Evolutionary conservation across 2,113 vertebrate species (phyloP).

Genomic region (Indicator maculatus): DNA sequence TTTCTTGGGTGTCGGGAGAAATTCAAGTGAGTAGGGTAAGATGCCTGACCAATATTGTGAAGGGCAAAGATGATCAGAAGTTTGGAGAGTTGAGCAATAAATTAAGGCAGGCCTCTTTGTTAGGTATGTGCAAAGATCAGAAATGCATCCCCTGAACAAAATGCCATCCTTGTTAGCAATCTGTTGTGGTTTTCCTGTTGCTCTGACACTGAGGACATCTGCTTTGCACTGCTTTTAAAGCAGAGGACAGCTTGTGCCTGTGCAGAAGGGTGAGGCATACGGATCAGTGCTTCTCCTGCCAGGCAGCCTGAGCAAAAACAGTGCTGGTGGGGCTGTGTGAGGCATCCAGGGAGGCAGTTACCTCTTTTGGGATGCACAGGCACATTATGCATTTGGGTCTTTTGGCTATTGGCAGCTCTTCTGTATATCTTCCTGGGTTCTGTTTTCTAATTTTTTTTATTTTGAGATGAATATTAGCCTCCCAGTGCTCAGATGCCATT

Average conservation of each 20-base stretch:
- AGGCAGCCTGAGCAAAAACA: not conserved
- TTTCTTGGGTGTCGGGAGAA: not conserved
- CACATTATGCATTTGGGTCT: not conserved
- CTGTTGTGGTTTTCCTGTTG: not conserved
- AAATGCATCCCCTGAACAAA: not conserved
- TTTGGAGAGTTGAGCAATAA: not conserved
- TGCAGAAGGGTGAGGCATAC: not conserved
- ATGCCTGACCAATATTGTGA: fast-evolving
- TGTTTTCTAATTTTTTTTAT: not conserved
- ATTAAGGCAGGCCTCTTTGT: not conserved
- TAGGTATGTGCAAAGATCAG: not conserved
- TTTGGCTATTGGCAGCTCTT: not conserved
- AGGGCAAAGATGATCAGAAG: not conserved
- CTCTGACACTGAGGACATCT: not conserved
- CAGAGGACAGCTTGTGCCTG: not conserved
- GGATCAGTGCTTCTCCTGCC: not conserved
- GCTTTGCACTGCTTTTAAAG: not conserved
- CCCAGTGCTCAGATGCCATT: not conserved
- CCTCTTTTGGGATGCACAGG: not conserved
- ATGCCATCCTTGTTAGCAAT: not conserved
- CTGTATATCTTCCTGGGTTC: not conserved
- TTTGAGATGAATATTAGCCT: not conserved
- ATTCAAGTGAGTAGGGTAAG: not conserved
- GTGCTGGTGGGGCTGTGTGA: not conserved
- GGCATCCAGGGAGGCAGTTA: not conserved